Percentiles rank a stretch among this genome's conserved stretches.
phyloP scores from a whole-genome alignment of 2,113 vertebrate genomes.

The Podarcis cretensis region DNA sequence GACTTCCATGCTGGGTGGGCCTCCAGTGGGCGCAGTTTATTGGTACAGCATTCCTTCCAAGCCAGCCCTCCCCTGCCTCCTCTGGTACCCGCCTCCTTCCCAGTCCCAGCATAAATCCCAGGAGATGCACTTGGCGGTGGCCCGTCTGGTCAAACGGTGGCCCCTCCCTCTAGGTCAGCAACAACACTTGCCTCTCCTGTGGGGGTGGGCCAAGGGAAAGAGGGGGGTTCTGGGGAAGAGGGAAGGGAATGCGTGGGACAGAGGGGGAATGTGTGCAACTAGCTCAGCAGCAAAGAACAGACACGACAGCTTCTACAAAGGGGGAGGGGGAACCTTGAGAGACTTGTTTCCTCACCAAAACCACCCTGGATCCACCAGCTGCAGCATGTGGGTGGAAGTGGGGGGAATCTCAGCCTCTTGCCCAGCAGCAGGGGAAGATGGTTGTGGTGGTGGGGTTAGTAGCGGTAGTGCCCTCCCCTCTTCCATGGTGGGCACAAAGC shows the following conservation, averaged over 20 bases:
- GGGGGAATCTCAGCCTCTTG: not conserved
- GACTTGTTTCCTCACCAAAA: not conserved
- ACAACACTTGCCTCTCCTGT: not conserved
- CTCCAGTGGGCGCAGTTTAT: slow-evolving; percentile 15
- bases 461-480: not conserved
- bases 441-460: not conserved
- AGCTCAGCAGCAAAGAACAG: slow-evolving; percentile 8
- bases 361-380: not conserved
- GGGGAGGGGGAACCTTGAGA: not conserved
- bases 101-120: not conserved
- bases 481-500: not conserved
- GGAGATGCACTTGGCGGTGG: not conserved
- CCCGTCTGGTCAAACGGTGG: not conserved
- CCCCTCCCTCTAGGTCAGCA: no score
- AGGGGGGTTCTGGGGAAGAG: not conserved
- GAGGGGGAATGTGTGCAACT: not conserved
- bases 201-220: not conserved
- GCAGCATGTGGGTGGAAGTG: not conserved
- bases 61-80: not conserved
- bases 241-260: not conserved
- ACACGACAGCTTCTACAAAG: not conserved
- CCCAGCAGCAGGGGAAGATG: not conserved
- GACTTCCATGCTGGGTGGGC: not conserved
- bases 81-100: not conserved
- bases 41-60: slow-evolving; percentile 2